Evolutionary conservation across 2,797 vertebrate species (phyloP).

Genomic region (Heterohyrax brucei): DNA sequence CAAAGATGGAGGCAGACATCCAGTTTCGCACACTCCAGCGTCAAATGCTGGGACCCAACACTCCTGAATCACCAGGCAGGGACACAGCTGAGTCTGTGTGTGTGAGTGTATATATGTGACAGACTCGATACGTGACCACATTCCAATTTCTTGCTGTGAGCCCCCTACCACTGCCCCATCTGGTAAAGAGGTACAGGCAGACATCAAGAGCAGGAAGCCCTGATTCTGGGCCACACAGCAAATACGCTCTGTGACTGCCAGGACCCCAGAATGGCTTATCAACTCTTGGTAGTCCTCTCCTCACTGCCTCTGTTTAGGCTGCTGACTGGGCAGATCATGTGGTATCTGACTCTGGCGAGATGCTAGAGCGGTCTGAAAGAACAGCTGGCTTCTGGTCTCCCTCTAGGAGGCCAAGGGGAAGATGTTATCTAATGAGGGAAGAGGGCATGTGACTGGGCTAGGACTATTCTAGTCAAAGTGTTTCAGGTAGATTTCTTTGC

Average conservation of each 20-base stretch:
- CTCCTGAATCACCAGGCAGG: not conserved
- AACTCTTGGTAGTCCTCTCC: not conserved
- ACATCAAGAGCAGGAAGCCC: not conserved
- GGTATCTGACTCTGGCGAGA: not conserved
- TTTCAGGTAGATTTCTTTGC: not conserved
- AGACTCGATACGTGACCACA: not conserved
- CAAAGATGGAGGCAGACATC: not conserved
- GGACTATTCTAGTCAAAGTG: not conserved
- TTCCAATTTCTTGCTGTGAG: not conserved
- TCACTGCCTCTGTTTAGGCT: not conserved
- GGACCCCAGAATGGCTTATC: not conserved
- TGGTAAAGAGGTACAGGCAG: slow-evolving; percentile 11
- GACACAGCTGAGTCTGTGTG: not conserved
- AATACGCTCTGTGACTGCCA: not conserved
- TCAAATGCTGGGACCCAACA: not conserved
- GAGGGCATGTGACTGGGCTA: not conserved
- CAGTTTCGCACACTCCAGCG: not conserved
- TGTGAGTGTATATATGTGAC: fast-evolving
- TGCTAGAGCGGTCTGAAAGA: not conserved
- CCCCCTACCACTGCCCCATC: not conserved
- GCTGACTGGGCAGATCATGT: not conserved
- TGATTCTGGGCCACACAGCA: not conserved
- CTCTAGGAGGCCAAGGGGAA: not conserved
- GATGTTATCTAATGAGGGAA: not conserved
- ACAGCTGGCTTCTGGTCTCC: not conserved